Evolutionary conservation across 2,113 vertebrate species (phyloP).

Genomic region (Sander vitreus): DNA sequence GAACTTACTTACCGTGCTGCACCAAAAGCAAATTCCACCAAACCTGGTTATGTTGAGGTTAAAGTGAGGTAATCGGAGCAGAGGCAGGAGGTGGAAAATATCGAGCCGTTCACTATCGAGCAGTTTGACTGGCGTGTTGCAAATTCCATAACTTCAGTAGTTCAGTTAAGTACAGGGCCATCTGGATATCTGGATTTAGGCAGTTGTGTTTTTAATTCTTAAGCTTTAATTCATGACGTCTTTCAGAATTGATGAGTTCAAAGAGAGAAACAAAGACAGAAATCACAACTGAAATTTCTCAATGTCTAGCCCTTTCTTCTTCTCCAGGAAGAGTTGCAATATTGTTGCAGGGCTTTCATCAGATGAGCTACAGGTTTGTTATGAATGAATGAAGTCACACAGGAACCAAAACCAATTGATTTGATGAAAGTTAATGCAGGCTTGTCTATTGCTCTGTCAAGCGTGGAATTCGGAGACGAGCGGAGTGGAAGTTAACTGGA

Average conservation of each 20-base stretch:
- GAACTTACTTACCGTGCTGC: neutral
- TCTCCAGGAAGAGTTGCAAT: neutral
- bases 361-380: conserved; percentile 1
- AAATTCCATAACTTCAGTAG: neutral
- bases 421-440: conserved; percentile 48
- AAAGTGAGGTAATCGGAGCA: neutral
- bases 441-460: conserved; percentile 29
- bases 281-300: conserved; percentile 2
- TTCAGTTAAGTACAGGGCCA: no score
- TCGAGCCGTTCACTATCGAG: neutral
- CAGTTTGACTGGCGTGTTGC: neutral
- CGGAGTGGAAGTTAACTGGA: conserved; percentile 41
- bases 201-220: neutral
- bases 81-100: neutral
- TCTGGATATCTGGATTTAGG: neutral
- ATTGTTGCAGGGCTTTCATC: neutral
- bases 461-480: conserved; percentile 25
- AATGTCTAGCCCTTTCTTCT: neutral
- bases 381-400: conserved; percentile 11
- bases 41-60: neutral
- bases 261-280: conserved; percentile 6
- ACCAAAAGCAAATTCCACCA: neutral
- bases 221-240: neutral
- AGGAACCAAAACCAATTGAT: conserved; percentile 22
- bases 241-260: neutral